These are phyloP conservation scores for Delphinapterus leucas DNA, from an alignment of 2,113 vertebrate species.

Conservation along the genomic window DNA sequence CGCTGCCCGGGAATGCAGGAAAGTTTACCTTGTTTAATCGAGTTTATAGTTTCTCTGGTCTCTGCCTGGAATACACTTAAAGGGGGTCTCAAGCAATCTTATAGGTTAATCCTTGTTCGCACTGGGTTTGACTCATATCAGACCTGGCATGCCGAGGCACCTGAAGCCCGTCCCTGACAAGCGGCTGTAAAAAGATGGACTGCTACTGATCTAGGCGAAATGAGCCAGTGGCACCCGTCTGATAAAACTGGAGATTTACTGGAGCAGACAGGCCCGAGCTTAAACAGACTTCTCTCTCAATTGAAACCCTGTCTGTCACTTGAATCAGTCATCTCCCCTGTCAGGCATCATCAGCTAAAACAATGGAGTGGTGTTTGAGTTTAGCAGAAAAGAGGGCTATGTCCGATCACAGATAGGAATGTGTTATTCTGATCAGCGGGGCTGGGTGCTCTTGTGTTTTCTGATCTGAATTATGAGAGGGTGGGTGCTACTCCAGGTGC, in stretches of 20 bases:
- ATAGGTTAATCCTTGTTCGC: conserved; percentile 78
- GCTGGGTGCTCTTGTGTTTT: neutral
- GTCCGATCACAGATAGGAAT: conserved; percentile 56
- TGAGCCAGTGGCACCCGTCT: conserved; percentile 78
- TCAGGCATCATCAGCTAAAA: conserved; percentile 67
- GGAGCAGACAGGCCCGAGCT: conserved; percentile 76
- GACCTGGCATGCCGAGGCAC: conserved; percentile 70
- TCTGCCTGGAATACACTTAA: conserved; percentile 49
- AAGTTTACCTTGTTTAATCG: conserved; percentile 72
- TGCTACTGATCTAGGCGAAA: conserved; percentile 74
- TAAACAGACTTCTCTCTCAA: conserved; percentile 74
- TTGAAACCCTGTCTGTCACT: conserved; percentile 77
- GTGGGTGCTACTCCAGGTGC: neutral
- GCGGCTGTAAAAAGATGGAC: conserved; percentile 78
- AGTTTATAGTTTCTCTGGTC: conserved; percentile 55
- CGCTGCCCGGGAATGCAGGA: neutral
- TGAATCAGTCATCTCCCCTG: conserved; percentile 70
- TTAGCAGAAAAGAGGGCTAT: conserved; percentile 48
- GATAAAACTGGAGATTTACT: conserved; percentile 83
- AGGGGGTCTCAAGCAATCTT: conserved; percentile 40
- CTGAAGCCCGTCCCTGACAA: conserved; percentile 80
- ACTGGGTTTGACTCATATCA: conserved; percentile 74
- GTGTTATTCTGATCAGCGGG: conserved; percentile 48
- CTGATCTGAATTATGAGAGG: conserved; percentile 24
- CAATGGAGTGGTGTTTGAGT: conserved; percentile 62